These are phyloP conservation scores for Gadus chalcogrammus DNA, from an alignment of 2,113 vertebrate genomes.

Conservation along the genomic window DNA sequence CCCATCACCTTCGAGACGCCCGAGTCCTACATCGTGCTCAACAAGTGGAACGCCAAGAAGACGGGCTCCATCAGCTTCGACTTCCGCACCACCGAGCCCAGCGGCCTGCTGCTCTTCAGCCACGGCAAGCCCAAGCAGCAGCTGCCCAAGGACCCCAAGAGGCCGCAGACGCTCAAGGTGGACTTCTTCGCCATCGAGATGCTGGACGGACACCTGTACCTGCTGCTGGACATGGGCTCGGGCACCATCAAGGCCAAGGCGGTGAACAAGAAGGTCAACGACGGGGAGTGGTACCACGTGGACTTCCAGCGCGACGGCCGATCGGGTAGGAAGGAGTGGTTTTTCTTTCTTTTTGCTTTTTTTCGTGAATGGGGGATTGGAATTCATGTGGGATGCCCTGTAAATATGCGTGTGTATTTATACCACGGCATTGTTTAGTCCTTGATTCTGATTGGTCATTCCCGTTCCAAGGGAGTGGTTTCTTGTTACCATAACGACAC, in stretches of 20 bases:
- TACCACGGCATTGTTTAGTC: neutral
- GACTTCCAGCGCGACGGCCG: conserved; percentile 96
- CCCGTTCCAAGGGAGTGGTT: too few relatives aligned
- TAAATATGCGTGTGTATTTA: neutral
- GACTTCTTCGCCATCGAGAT: conserved; percentile 99
- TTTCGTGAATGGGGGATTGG: neutral
- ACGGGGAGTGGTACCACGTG: conserved; percentile 98
- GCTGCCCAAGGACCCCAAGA: conserved; percentile 87
- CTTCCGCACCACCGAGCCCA: conserved; percentile 96
- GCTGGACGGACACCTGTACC: conserved; percentile 94
- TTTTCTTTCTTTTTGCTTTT: neutral
- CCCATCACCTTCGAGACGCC: conserved; percentile 98
- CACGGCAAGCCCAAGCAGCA: conserved; percentile 92
- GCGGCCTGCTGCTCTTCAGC: conserved; percentile 94
- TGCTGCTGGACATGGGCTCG: conserved; percentile 96
- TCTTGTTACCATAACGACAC: too few relatives aligned
- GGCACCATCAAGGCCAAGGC: conserved; percentile 95
- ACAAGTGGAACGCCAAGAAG: conserved; percentile 98
- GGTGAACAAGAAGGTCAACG: conserved; percentile 95
- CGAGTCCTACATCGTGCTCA: conserved; percentile 90
- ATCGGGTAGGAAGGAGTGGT: conserved; percentile 78
- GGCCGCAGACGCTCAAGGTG: conserved; percentile 89
- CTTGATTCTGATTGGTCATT: too few relatives aligned
- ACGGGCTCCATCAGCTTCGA: conserved; percentile 98
- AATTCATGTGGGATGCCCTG: neutral